phyloP scores from a whole-genome alignment of 2,888 invertebrate species.

The Saturnia pavonia region DNA sequence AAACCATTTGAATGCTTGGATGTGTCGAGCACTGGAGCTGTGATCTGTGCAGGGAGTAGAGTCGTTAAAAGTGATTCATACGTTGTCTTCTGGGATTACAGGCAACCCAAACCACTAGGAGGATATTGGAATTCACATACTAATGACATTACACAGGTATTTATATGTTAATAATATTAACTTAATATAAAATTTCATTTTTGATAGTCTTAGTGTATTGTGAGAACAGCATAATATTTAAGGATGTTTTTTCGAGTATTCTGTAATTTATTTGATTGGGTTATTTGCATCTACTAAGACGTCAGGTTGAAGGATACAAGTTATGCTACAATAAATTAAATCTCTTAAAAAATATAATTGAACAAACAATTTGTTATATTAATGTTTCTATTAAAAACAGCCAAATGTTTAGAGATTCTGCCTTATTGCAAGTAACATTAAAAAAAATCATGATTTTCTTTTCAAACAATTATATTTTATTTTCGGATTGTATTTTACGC shows the following conservation, averaged over 20 bases:
- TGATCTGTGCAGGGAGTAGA: slow-evolving; percentile 89
- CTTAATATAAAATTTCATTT: neutral
- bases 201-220: neutral
- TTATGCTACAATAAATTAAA: too few relatives aligned
- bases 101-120: slow-evolving; percentile 84
- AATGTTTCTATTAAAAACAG: too few relatives aligned
- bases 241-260: neutral
- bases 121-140: slow-evolving; percentile 92
- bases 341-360: too few relatives aligned
- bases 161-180: neutral
- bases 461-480: too few relatives aligned
- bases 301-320: too few relatives aligned
- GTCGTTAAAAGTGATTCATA: slow-evolving; percentile 86
- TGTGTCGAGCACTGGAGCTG: slow-evolving; percentile 85
- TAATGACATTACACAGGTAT: slow-evolving; percentile 89
- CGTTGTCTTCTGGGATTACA: slow-evolving; percentile 91
- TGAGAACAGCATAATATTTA: neutral
- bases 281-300: too few relatives aligned
- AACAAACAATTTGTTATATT: too few relatives aligned
- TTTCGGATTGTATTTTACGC: too few relatives aligned
- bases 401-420: too few relatives aligned
- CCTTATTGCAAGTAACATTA: too few relatives aligned
- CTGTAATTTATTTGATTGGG: neutral
- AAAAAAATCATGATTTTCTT: too few relatives aligned
- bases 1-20: slow-evolving; percentile 88